Base-by-base conservation (phyloP, 1,140 invertebrate species). In the Philotrypesis tridentata region DNA sequence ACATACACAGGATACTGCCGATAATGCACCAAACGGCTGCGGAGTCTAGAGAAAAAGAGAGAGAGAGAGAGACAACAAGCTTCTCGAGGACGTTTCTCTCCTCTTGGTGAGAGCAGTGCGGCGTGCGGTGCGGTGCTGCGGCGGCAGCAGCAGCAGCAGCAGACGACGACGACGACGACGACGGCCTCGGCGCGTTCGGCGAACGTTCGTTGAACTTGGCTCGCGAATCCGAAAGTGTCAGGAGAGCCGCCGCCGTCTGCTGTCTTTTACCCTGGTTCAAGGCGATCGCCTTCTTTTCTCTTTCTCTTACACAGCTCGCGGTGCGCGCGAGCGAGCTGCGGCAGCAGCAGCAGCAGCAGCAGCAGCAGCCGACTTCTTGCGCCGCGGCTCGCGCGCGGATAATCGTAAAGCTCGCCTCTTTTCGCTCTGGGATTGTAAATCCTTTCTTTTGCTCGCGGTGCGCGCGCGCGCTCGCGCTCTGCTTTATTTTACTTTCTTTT, bases 151-250 rank as follows among this genome's bases (percentile, higher is more conserved):
- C 40, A n/a, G 67, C 48, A 55, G 48, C 21, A 17, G 33, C 40
- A 27, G 21, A 31, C 14, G 14, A 55, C n/a, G n/a, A n/a, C n/a
- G n/a, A n/a, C n/a, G 48, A 55, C 48, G 48, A 55, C 48, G 48
- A n/a, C 65, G 79, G 60, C 72, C 55, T 73, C 71, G 70, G n/a
- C 14, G 79, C 67, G 67, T 70, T 70, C 31, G 71, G 67, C 21
- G 70, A 72, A 78, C 81, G 81, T 82, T 78, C 81, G 68, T 82
- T 82, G 81, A 82, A 82, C 81, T 73, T 72, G 75, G 60, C 55
- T 48, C 71, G 71, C 71, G 80, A 27, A 33, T 48, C 79, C 70
- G 68, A 81, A 81, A 81, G 79, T 60, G 61, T 29, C 60, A 23
- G 40, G 48, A 77, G 72, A 82, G 73, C 29, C 33, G 29, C 29